Conservation (phyloP, 2,888 invertebrate genomes). For the Drosophila mercatorum region DNA sequence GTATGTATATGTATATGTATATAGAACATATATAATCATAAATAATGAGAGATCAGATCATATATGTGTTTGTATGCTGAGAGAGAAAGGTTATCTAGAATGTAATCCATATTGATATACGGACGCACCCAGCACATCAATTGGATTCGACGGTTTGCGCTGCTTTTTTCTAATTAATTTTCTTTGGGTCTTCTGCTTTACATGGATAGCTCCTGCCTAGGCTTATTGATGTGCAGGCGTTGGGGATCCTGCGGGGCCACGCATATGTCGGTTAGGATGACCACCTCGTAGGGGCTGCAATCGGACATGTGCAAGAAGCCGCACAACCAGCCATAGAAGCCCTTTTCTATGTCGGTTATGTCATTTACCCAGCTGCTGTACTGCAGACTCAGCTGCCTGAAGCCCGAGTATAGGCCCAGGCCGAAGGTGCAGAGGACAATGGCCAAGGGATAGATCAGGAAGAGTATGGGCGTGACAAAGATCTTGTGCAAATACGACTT, state of each 20-base stretch:
- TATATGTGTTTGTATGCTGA: not conserved
- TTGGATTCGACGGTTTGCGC: constrained; percentile 36
- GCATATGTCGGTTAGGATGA: constrained; percentile 86
- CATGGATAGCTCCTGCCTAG: constrained; percentile 84
- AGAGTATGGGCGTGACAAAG: constrained; percentile 88
- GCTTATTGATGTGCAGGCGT: constrained; percentile 83
- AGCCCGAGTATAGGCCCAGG: constrained; percentile 88
- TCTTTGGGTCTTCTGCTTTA: constrained; percentile 53
- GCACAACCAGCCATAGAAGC: constrained; percentile 92
- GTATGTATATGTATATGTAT: not conserved
- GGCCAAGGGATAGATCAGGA: constrained; percentile 89
- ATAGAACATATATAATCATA: constrained; percentile 12
- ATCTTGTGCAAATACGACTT: constrained; percentile 87
- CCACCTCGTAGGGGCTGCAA: constrained; percentile 90
- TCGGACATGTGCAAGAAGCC: constrained; percentile 88
- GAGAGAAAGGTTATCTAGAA: not conserved
- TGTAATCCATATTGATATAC: constrained; percentile 6
- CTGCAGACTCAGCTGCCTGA: constrained; percentile 89
- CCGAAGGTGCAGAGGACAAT: constrained; percentile 88
- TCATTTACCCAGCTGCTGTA: constrained; percentile 89
- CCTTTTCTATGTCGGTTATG: constrained; percentile 90
- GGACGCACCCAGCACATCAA: constrained; percentile 30
- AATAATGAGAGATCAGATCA: constrained; percentile 9
- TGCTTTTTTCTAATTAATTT: constrained; percentile 11
- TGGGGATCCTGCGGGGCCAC: constrained; percentile 76